Percentiles rank a stretch among this genome's conserved stretches.
Conservation (phyloP, 2,888 invertebrate species). For the Thysanoteuthis rhombus region DNA sequence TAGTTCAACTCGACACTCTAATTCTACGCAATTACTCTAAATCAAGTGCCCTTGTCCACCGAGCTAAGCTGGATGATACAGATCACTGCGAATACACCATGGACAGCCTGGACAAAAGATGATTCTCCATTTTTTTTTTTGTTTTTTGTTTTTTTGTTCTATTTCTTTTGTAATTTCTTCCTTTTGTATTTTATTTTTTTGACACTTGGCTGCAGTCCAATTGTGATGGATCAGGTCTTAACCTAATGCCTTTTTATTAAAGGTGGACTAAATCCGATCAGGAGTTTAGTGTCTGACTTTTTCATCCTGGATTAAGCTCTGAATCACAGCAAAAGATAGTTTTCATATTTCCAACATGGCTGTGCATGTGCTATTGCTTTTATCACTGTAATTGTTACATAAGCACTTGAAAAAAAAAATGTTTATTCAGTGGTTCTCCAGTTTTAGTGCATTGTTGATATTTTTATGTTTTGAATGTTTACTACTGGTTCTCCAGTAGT, state of each 20-base stretch:
- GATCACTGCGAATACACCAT: neutral
- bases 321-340: neutral
- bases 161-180: neutral
- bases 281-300: neutral
- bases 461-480: no score
- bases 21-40: neutral
- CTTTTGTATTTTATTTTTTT: neutral
- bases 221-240: neutral
- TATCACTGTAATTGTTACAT: no score
- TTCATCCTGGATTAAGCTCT: neutral
- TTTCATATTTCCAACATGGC: neutral
- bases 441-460: no score
- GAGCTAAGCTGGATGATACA: neutral
- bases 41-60: neutral
- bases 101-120: neutral
- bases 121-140: neutral
- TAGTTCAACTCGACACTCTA: neutral
- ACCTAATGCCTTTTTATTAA: neutral
- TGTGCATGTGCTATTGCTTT: neutral
- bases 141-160: neutral
- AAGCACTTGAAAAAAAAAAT: no score
- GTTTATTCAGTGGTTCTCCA: no score
- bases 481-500: no score
- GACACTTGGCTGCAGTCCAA: neutral
- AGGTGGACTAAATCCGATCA: neutral